Evolutionary conservation across 2,113 vertebrate genomes (phyloP).

Genomic region (Okapia johnstoni): DNA sequence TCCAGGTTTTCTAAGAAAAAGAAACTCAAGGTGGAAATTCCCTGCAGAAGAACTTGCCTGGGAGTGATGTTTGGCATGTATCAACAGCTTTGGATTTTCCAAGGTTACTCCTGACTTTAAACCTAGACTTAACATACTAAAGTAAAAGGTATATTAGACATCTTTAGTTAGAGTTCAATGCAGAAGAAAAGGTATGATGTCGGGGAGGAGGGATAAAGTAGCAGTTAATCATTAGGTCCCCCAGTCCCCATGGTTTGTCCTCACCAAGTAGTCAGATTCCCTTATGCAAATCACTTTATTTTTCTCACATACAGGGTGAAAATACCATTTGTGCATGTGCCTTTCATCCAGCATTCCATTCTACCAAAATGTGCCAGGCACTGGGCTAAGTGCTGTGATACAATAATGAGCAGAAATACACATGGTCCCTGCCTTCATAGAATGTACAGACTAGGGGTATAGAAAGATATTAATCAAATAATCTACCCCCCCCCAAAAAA

Average conservation of each 20-base stretch:
- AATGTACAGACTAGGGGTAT: not conserved
- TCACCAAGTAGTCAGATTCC: not conserved
- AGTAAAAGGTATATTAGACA: not conserved
- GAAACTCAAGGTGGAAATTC: not conserved
- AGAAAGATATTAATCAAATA: not conserved
- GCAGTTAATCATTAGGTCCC: not conserved
- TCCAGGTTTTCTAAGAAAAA: not conserved
- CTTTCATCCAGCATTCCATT: not conserved
- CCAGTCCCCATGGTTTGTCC: not conserved
- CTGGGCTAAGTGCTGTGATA: not conserved
- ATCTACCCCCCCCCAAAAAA: accelerated
- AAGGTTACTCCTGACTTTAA: not conserved
- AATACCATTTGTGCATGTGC: not conserved
- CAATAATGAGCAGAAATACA: not conserved
- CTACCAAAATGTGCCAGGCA: not conserved
- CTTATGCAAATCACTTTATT: not conserved
- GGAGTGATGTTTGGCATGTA: not conserved
- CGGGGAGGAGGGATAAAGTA: not conserved
- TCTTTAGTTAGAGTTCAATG: not conserved
- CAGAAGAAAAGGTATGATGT: not conserved
- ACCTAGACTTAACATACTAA: not conserved
- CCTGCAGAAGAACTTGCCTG: not conserved
- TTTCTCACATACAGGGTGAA: not conserved
- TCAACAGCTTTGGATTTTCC: not conserved
- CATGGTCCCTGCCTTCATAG: not conserved